Base-by-base conservation (phyloP, 2,888 invertebrate genomes). In the Halocaridina rubra region DNA sequence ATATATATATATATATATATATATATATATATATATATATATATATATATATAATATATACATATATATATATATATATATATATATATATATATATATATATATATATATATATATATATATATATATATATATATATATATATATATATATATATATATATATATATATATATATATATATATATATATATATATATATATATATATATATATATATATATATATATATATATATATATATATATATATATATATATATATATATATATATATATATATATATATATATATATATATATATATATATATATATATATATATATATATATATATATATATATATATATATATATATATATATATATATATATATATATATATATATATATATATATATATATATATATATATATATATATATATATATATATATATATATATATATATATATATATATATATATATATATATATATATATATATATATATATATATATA, bases 161-260 rank as follows among this genome's bases (percentile, higher is more conserved):
- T 22, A 61, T 22, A 19, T 16, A 61, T 61, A 61, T 19, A 61
- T 19, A 61, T 61, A 61, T 61, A 61, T 61, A 61, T 61, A 61
- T 61, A 61, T 61, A 61, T 61, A 61, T 61, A 61, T 61, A 61
- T 61, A 61, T 61, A 61, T 61, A 61, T 61, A 61, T 61, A 61
- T 39, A 61, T 61, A n/a, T 61, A 61, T 13, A 7, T 19, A 7
- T 5, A 13, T n/a, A 13, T 61, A 13, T 61, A 61, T n/a, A 13
- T 61, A 13, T 13, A 13, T 19, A 7, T 19, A 13, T 61, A 7
- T n/a, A 13, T 7, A 13, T 61, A 16, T 61, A 61, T 61, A 61
- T 61, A 16, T 61, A 61, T 61, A 61, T 61, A 16, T 61, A 61
- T 61, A 61, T 61, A 61, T 61, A 16, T 61, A 61, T 61, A 61